These are phyloP conservation scores for Oxygymnocypris stewartii DNA, from an alignment of 2,113 vertebrate species.

Conservation along the genomic window DNA sequence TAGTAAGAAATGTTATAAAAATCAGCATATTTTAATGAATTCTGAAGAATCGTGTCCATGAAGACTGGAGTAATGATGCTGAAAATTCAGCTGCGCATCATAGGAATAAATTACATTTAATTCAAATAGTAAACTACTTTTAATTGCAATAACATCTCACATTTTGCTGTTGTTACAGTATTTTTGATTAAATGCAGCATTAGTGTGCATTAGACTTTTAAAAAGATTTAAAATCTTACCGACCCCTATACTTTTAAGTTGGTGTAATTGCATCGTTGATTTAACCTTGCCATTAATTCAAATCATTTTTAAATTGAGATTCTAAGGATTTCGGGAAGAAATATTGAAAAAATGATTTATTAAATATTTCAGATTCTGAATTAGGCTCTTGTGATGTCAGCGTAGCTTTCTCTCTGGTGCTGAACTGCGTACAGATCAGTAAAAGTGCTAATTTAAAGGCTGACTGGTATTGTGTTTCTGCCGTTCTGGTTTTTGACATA, in stretches of 20 bases:
- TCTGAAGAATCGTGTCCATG: no score
- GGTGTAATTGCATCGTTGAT: not conserved
- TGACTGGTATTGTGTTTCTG: not conserved
- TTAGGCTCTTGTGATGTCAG: not conserved
- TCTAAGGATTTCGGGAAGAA: not conserved
- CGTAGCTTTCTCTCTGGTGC: constrained; percentile 5
- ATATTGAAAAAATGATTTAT: not conserved
- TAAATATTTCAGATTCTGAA: not conserved
- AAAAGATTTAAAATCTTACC: no score
- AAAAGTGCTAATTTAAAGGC: not conserved
- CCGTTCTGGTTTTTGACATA: constrained; percentile 4
- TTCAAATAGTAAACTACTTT: not conserved
- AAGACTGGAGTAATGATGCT: no score
- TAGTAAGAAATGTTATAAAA: not conserved
- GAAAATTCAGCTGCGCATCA: no score
- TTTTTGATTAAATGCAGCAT: not conserved
- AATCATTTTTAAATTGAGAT: not conserved
- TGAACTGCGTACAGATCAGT: constrained; percentile 9
- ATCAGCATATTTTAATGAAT: no score
- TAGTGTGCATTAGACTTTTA: no score
- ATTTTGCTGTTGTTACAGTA: not conserved
- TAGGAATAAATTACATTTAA: not conserved
- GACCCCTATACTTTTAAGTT: not conserved
- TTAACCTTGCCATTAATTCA: not conserved
- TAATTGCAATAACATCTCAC: not conserved